Base-by-base conservation (phyloP, 2,797 vertebrate species). In the Aeoliscus strigatus region DNA sequence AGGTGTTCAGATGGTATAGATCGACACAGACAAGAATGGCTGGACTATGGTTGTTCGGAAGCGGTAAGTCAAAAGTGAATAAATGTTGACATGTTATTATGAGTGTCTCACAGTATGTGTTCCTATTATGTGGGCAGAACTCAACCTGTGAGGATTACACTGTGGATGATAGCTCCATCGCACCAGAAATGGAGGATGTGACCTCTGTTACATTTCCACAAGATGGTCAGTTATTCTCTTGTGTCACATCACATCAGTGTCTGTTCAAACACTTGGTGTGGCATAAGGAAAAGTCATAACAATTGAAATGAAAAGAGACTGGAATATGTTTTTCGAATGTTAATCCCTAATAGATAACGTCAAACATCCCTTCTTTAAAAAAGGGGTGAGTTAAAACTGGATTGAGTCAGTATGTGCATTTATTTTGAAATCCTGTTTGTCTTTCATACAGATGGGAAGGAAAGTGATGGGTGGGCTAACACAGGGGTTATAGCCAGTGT, bases 1-100 rank as follows among this genome's bases (percentile, higher is more conserved):
- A 98, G 96, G 46, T 97, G 96, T 36, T 98, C 96, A 41, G 92
- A 92, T 5, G 94, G 96, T 5, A 92, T 94, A 14, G 93, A 98
- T 56, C 83, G 96, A 0, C 84, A 95, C 36, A 88, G 93, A 8
- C 91, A 96, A 61, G 96, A 97, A 70, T 98, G 96, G 96, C 40
- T 96, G 30, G 83, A 92, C 39, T 92, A 93, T 0, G 90, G 90
- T 81, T 98, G 94, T 9, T 86, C 85, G 10, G 90, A 90, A 47
- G 82, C 95, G 93, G 96, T 98, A 66, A 86, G 86, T 14, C 3
- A 23, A 6, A n/a, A n/a, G n/a, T n/a, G n/a, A n/a, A n/a, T n/a
- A n/a, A n/a, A n/a, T n/a, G n/a, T n/a, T n/a, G n/a, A n/a, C n/a
- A n/a, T n/a, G n/a, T n/a, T n/a, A n/a, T n/a, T n/a, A n/a, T n/a